These are phyloP conservation scores for Capromys pilorides DNA, from an alignment of 2,797 vertebrate species.

Conservation along the genomic window DNA sequence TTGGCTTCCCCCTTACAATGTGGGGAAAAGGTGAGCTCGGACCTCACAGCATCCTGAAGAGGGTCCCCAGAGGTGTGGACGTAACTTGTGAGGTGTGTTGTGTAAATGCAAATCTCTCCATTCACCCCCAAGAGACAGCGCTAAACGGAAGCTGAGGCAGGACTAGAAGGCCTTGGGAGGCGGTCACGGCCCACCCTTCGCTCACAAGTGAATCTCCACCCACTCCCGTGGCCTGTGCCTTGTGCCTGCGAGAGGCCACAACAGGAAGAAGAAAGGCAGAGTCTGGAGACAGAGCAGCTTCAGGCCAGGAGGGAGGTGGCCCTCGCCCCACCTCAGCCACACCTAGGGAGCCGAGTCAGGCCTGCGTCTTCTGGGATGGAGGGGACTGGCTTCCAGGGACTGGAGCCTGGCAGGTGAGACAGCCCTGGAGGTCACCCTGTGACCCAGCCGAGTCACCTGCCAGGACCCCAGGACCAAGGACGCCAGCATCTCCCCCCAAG, in stretches of 20 bases:
- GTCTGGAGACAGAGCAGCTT: background rate
- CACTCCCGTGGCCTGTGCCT: background rate
- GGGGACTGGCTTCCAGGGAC: background rate
- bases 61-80: background rate
- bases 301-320: rapidly evolving
- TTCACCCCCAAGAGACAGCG: background rate
- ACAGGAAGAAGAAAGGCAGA: background rate
- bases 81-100: background rate
- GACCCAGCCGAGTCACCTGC: background rate
- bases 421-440: background rate
- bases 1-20: background rate
- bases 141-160: background rate
- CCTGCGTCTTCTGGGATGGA: background rate
- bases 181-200: too few species aligned
- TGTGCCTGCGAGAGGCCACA: background rate
- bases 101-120: too few species aligned
- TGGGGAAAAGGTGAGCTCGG: background rate
- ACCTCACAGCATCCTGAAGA: background rate
- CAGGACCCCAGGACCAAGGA: background rate
- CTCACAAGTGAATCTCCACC: background rate
- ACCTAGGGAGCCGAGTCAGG: background rate
- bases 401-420: background rate
- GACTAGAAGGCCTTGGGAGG: background rate
- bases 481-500: background rate
- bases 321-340: background rate